These are phyloP conservation scores for Oophaga pumilio DNA, from an alignment of 2,113 vertebrate genomes.

Conservation along the genomic window DNA sequence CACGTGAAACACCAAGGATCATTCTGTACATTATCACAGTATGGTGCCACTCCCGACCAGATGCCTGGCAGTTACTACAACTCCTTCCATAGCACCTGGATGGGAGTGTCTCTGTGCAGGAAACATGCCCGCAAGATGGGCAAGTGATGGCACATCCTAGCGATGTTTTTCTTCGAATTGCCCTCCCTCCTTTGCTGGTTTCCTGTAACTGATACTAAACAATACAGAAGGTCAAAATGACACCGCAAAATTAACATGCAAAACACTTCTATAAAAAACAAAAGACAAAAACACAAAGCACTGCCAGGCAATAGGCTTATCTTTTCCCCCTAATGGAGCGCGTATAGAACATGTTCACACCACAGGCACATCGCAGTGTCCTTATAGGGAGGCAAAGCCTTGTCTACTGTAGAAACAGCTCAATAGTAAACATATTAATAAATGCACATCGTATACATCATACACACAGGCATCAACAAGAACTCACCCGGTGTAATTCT, in stretches of 20 bases:
- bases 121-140: neutral
- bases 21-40: neutral
- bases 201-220: neutral
- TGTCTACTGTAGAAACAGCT: neutral
- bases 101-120: neutral
- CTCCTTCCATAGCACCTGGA: neutral
- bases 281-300: neutral
- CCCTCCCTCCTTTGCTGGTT: neutral
- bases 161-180: neutral
- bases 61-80: neutral
- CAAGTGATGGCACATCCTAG: neutral
- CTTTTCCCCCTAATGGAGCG: neutral
- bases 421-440: neutral
- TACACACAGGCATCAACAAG: neutral
- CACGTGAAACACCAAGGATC: no score
- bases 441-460: no score
- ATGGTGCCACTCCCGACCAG: neutral
- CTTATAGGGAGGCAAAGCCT: neutral
- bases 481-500: constrained; percentile 78
- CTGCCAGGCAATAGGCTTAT: no score
- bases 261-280: neutral
- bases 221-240: neutral
- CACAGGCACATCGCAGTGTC: neutral
- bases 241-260: neutral
- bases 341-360: neutral